A percentile compares a stretch with the other conserved stretches of the same genome.
These are phyloP conservation scores for Gasterosteus aculeatus DNA, from an alignment of 2,113 vertebrate genomes.

Conservation along the genomic window DNA sequence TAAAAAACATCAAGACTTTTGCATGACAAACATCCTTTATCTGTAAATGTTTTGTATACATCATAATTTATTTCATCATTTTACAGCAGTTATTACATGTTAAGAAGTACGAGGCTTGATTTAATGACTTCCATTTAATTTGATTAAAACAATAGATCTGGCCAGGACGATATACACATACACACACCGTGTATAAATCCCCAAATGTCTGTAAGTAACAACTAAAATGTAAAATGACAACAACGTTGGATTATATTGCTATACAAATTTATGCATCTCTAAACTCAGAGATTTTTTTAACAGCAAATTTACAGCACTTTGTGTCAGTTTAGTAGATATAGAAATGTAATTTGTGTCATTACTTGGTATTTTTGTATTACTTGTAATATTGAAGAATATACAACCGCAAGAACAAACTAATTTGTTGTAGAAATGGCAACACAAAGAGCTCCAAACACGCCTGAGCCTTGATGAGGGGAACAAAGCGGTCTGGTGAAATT, in stretches of 20 bases:
- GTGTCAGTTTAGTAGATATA: neutral
- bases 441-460: neutral
- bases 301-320: neutral
- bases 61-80: constrained; percentile 13
- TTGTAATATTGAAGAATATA: neutral
- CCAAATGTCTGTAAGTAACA: neutral
- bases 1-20: constrained; percentile 4
- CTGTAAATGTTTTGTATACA: constrained; percentile 7
- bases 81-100: neutral
- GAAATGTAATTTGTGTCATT: neutral
- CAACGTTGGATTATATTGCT: neutral
- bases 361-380: neutral
- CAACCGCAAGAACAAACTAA: too few relatives aligned
- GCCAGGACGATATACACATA: neutral
- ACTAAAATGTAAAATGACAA: neutral
- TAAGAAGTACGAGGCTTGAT: constrained; percentile 1
- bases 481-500: neutral
- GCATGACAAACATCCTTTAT: constrained; percentile 18
- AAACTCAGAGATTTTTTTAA: neutral
- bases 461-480: neutral
- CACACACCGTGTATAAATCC: neutral
- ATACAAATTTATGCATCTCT: neutral
- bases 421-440: neutral
- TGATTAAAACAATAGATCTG: neutral
- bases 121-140: neutral